These are phyloP conservation scores for Bettongia penicillata DNA, from an alignment of 2,113 vertebrate genomes.

Conservation along the genomic window DNA sequence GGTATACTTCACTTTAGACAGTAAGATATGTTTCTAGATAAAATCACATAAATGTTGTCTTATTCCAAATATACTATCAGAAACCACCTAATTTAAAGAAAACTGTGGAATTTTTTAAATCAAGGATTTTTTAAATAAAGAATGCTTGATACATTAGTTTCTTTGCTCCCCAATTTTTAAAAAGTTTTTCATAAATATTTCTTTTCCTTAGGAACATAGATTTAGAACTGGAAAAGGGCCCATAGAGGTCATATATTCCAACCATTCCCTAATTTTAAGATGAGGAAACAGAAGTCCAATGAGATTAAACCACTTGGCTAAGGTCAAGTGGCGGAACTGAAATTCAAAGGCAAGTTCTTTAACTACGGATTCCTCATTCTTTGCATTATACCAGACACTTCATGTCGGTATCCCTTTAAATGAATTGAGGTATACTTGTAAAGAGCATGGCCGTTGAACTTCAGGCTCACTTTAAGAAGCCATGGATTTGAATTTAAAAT, in stretches of 20 bases:
- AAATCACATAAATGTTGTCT: constrained; percentile 20
- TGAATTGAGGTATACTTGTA: neutral
- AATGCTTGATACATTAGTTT: neutral
- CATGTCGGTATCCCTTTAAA: neutral
- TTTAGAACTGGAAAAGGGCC: neutral
- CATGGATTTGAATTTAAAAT: constrained; percentile 22
- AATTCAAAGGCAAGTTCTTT: neutral
- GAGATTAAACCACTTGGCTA: neutral
- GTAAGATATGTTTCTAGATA: neutral
- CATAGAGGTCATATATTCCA: neutral
- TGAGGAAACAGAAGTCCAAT: neutral
- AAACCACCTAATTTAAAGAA: constrained; percentile 35
- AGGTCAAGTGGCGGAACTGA: neutral
- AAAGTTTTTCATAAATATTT: neutral
- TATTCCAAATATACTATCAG: neutral
- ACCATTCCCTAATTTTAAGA: neutral
- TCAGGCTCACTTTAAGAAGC: constrained; percentile 15
- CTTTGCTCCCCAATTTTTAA: neutral
- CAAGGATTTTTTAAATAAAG: neutral
- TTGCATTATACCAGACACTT: neutral
- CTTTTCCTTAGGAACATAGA: neutral
- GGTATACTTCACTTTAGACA: neutral
- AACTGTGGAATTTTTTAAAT: too few species aligned
- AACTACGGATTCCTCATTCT: neutral
- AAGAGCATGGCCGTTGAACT: neutral